Evolutionary conservation across 2,797 vertebrate species (phyloP).

Genomic region (Enteromius mattozi): DNA sequence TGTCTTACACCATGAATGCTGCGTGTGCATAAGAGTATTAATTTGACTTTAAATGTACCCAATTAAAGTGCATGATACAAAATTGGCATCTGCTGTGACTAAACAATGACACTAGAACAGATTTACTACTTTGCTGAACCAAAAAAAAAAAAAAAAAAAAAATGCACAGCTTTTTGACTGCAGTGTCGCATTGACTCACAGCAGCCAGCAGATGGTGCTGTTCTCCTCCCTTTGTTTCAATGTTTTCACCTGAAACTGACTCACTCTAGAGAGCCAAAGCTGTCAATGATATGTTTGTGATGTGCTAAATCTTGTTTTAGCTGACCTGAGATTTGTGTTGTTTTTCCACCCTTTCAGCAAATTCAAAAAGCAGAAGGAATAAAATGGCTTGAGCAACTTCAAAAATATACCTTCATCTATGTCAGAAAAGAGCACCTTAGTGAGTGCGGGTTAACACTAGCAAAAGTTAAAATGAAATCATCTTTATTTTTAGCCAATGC

Average conservation of each 20-base stretch:
- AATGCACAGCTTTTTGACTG: not conserved
- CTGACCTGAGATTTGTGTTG: not conserved
- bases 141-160: not conserved
- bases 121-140: not conserved
- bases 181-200: not conserved
- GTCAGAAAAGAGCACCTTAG: not conserved
- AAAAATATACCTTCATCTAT: not conserved
- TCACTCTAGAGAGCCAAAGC: not conserved
- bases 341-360: not conserved
- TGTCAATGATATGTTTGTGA: not conserved
- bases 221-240: not conserved
- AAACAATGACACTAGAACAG: not conserved
- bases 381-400: not conserved
- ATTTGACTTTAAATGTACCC: not conserved
- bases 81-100: not conserved
- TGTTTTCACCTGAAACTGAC: not conserved
- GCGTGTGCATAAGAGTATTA: not conserved
- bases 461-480: not conserved
- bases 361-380: not conserved
- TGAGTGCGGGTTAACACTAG: not conserved
- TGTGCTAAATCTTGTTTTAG: not conserved
- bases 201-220: not conserved
- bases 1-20: not conserved
- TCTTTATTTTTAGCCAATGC: not conserved
- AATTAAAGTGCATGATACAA: constrained; percentile 4